Evolutionary conservation across 2,888 invertebrate genomes (phyloP).

Genomic region (Hirtodrosophila confusa): DNA sequence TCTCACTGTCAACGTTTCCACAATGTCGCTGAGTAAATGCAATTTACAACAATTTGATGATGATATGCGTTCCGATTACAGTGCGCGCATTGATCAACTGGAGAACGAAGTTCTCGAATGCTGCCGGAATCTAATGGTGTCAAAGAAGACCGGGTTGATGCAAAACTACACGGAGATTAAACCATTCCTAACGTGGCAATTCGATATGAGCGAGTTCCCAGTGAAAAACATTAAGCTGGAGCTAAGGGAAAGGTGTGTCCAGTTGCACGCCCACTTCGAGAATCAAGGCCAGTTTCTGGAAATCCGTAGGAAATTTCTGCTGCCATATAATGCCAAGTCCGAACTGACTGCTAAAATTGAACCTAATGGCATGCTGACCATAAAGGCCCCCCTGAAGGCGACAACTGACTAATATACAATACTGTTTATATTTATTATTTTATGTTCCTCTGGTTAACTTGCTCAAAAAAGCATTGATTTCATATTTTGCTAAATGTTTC

Average conservation of each 20-base stretch:
- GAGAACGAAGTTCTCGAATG: constrained; percentile 32
- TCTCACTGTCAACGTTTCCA: neutral
- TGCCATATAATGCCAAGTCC: constrained; percentile 21
- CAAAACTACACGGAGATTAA: neutral
- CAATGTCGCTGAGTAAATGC: neutral
- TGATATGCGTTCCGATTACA: constrained; percentile 9
- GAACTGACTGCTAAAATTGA: constrained; percentile 10
- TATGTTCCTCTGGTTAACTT: too few species aligned
- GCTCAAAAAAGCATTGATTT: neutral
- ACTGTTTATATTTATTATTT: too few species aligned
- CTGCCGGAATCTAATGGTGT: neutral
- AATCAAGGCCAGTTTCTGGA: neutral
- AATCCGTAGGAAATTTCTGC: constrained; percentile 12
- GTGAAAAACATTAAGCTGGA: constrained; percentile 21
- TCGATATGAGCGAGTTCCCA: constrained; percentile 34
- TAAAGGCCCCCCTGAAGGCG: constrained; percentile 3
- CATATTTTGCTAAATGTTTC: neutral
- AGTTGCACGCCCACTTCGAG: constrained; percentile 13
- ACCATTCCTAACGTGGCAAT: constrained; percentile 18
- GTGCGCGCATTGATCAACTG: constrained; percentile 15
- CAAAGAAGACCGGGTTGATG: neutral
- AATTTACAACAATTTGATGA: constrained; percentile 4
- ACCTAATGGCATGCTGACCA: constrained; percentile 22
- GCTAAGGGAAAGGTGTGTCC: constrained; percentile 5
- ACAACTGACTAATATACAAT: neutral